Percentiles rank a stretch among this genome's conserved stretches.
These are phyloP conservation scores for Brachyopa scutellaris DNA, from an alignment of 2,888 invertebrate genomes.

Conservation along the genomic window DNA sequence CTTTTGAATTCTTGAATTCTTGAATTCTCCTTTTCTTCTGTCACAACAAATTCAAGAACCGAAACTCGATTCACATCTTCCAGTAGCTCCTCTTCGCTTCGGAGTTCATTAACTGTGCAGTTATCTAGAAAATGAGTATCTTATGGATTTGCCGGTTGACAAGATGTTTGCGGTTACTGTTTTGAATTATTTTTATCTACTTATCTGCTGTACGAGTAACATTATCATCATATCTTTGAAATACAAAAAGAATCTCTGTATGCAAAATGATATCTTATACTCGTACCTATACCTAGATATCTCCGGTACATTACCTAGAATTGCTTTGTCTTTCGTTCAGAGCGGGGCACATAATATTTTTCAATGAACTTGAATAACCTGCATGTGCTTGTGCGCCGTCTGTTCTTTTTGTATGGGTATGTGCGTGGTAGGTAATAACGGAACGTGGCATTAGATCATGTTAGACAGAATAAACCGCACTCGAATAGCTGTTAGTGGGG, in stretches of 20 bases:
- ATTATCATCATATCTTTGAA: not conserved
- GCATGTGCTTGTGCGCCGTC: too few species aligned
- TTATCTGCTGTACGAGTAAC: conserved; percentile 1
- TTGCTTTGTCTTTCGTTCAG: conserved; percentile 49
- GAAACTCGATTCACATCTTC: not conserved
- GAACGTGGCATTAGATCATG: conserved; percentile 48
- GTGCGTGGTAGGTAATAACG: conserved; percentile 44
- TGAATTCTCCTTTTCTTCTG: conserved; percentile 12
- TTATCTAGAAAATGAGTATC: conserved; percentile 29
- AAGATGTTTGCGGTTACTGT: conserved; percentile 35
- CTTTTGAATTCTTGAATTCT: too few species aligned
- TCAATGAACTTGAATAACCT: conserved; percentile 63
- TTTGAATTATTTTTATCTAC: conserved; percentile 16
- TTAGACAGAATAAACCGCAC: conserved; percentile 35
- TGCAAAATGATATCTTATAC: conserved; percentile 41
- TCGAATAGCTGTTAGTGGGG: conserved; percentile 6
- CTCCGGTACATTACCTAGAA: conserved; percentile 36
- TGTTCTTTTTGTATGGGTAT: conserved; percentile 2
- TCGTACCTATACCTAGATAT: too few species aligned
- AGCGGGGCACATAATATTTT: conserved; percentile 34
- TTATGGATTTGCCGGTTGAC: conserved; percentile 30
- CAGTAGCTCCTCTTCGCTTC: not conserved
- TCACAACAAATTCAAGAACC: conserved; percentile 8
- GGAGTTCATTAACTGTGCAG: conserved; percentile 31
- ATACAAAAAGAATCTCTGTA: not conserved